Base-by-base conservation (phyloP, 2,888 invertebrate genomes). In the Xanthorhoe spadicearia region DNA sequence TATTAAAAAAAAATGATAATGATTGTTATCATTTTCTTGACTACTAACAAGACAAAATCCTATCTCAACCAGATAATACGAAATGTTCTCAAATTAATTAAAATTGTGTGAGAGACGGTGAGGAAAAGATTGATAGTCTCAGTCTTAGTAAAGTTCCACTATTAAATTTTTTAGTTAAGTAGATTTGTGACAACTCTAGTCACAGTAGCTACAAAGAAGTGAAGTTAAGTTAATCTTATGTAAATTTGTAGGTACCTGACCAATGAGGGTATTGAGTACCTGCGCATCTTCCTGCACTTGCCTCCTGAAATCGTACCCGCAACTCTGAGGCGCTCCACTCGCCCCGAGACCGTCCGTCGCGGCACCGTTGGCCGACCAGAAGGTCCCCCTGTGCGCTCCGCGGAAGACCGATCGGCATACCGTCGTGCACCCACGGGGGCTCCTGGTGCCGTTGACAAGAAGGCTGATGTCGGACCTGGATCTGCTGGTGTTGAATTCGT, bases 221-320 rank as follows among this genome's bases (percentile, higher is more conserved):
- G n/a, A n/a, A n/a, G n/a, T n/a, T 52, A 49, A 52, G 28, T 5
- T 51, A 35, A 10, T 52, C 2, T 10, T 9, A 10, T 9, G 10
- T 43, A 43, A 13, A 13, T 43, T 43, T 78, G 81, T n/a, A 95
- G 95, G 95, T 98, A 98, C 92, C 94, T 99, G 77, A 99, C 99
- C 74, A 99, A 99, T 87, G 98, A 99, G 83, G 99, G 99, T 77
- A 99, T 99, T 87, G 97, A 98, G 87, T 99, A 98, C 90, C 94
- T 99, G 75, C 95, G 99, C 75, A 97, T 97, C 83, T 99, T 97
- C 93, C 95, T 99, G 73, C 99, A 99, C 85, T 94, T 99, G 83
- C 99, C 99, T 8, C 96, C 99, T 72, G 99, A 99, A 95, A 99
- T 99, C 91, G 99, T 99, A 43, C 99, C 99, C 48, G 96, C 99